A percentile compares a stretch with the other conserved stretches of the same genome.
phyloP scores from a whole-genome alignment of 2,888 invertebrate species.

The Pedicia rivosa region DNA sequence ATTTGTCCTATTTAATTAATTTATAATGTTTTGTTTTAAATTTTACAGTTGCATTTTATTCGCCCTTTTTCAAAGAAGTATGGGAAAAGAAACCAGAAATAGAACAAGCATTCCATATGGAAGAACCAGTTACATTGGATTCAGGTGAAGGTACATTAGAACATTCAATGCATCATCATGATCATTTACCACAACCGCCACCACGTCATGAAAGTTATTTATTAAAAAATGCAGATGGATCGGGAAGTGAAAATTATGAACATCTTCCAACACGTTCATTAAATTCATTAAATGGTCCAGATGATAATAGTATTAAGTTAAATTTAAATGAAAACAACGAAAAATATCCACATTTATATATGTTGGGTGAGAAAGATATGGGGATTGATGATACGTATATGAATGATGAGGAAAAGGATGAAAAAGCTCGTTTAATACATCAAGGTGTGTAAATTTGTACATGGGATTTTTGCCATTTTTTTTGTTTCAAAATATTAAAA shows the following conservation, averaged over 20 bases:
- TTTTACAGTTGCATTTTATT: slow-evolving; percentile 73
- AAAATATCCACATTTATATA: slow-evolving; percentile 45
- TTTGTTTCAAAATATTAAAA: not conserved
- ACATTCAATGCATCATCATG: slow-evolving; percentile 40
- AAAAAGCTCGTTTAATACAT: slow-evolving; percentile 32
- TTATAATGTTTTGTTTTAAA: slow-evolving; percentile 8
- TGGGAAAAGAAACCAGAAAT: slow-evolving; percentile 94
- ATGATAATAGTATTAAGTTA: slow-evolving; percentile 29
- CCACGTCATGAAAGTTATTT: slow-evolving; percentile 67
- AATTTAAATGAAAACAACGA: slow-evolving; percentile 53
- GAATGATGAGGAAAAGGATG: slow-evolving; percentile 28
- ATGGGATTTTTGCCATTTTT: not conserved
- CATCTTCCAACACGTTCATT: slow-evolving; percentile 37
- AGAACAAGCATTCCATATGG: slow-evolving; percentile 81
- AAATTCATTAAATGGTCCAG: slow-evolving; percentile 37
- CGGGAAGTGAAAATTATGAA: slow-evolving; percentile 50
- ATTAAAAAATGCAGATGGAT: slow-evolving; percentile 41
- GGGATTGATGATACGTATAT: slow-evolving; percentile 30
- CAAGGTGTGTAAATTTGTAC: slow-evolving; percentile 31
- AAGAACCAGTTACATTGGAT: slow-evolving; percentile 45
- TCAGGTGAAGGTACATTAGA: slow-evolving; percentile 56
- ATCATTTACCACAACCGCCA: slow-evolving; percentile 41
- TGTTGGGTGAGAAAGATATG: slow-evolving; percentile 37
- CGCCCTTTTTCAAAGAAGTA: slow-evolving; percentile 89
- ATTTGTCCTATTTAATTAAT: not conserved